Conservation (phyloP, 2,888 invertebrate species). For the Athalia circularis region DNA sequence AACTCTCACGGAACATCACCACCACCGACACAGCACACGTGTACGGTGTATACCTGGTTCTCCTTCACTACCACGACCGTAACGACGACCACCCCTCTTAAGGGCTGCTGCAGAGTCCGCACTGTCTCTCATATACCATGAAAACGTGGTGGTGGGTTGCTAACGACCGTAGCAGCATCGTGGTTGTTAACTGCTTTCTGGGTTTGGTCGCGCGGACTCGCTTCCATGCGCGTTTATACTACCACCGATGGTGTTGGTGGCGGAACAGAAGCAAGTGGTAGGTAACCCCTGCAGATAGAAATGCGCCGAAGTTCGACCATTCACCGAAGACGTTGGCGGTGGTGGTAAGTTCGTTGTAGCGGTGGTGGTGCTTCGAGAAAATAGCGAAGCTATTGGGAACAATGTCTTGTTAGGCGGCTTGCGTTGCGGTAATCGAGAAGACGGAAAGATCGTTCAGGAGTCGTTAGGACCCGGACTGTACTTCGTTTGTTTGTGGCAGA, state of each 20-base stretch:
- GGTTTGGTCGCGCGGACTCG: slow-evolving; percentile 54
- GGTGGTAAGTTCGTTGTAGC: neutral
- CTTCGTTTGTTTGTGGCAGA: slow-evolving; percentile 56
- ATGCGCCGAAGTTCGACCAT: neutral
- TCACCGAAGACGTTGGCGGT: neutral
- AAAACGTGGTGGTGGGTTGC: slow-evolving; percentile 57
- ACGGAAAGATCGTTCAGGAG: slow-evolving; percentile 56
- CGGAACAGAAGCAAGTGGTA: neutral
- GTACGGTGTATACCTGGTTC: neutral
- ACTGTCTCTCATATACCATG: slow-evolving; percentile 28
- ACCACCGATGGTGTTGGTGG: slow-evolving; percentile 28
- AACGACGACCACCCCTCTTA: too few relatives aligned
- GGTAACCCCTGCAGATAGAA: too few relatives aligned
- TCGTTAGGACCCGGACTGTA: slow-evolving; percentile 64
- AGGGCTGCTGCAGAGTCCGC: neutral
- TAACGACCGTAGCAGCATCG: slow-evolving; percentile 71
- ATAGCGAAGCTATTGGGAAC: slow-evolving; percentile 70
- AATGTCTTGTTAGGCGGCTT: slow-evolving; percentile 72
- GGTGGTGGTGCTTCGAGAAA: slow-evolving; percentile 52
- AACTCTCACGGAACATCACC: slow-evolving; percentile 38
- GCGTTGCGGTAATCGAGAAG: slow-evolving; percentile 70
- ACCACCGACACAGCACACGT: neutral
- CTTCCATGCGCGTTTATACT: neutral
- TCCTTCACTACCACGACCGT: neutral
- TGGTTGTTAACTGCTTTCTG: slow-evolving; percentile 68